These are phyloP conservation scores for Amphimallon solstitiale DNA, from an alignment of 2,888 invertebrate genomes.

Conservation along the genomic window DNA sequence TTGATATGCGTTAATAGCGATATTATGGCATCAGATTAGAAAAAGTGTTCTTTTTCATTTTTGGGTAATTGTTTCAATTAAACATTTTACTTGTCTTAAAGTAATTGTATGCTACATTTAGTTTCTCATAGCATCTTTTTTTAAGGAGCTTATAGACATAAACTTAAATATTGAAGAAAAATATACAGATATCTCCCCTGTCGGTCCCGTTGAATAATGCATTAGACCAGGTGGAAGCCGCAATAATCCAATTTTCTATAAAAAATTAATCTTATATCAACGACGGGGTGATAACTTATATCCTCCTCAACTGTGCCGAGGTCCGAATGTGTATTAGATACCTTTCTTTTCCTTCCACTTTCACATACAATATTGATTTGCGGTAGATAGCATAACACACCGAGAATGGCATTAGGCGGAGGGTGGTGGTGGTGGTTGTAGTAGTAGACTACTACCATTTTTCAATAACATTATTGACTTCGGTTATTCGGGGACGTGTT, in stretches of 20 bases:
- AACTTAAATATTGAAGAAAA: background rate
- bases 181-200: background rate
- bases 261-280: constrained; percentile 32
- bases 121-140: too few species aligned
- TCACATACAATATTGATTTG: constrained; percentile 32
- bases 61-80: too few species aligned
- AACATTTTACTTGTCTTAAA: too few species aligned
- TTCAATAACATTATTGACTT: constrained; percentile 30
- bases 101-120: too few species aligned
- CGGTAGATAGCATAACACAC: background rate
- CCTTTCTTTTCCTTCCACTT: constrained; percentile 7
- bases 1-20: too few species aligned
- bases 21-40: too few species aligned
- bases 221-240: constrained; percentile 16
- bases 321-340: background rate
- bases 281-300: background rate
- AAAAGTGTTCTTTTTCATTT: too few species aligned
- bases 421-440: background rate
- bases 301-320: background rate
- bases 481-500: constrained; percentile 14
- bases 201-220: constrained; percentile 12
- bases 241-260: constrained; percentile 24
- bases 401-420: background rate
- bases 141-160: background rate
- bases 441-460: background rate